phyloP scores from a whole-genome alignment of 2,888 invertebrate genomes.

The Desoria tigrina region DNA sequence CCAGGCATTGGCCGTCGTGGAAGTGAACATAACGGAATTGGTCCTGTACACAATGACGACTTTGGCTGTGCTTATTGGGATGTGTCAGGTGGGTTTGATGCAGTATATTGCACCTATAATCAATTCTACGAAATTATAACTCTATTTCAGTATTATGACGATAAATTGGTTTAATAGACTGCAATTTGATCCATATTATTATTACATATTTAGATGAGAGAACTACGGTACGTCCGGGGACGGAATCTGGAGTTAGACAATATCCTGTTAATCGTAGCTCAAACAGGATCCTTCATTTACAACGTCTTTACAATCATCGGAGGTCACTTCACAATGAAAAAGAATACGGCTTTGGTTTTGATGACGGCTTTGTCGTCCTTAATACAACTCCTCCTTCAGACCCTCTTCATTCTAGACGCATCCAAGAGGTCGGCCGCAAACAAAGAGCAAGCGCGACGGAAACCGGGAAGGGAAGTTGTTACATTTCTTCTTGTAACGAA shows the following conservation, averaged over 20 bases:
- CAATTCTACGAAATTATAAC: background rate
- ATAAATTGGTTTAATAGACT: background rate
- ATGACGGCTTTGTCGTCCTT: slow-evolving; percentile 81
- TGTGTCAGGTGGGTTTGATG: slow-evolving; percentile 71
- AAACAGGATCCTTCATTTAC: slow-evolving; percentile 91
- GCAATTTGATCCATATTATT: background rate
- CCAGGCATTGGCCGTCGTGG: slow-evolving; percentile 79
- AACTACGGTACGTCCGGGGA: slow-evolving; percentile 78
- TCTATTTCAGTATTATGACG: background rate
- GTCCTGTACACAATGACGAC: slow-evolving; percentile 83
- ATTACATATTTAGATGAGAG: slow-evolving; percentile 69
- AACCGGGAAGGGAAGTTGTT: slow-evolving; percentile 90
- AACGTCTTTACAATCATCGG: slow-evolving; percentile 92
- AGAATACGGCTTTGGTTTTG: slow-evolving; percentile 77
- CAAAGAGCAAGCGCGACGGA: slow-evolving; percentile 77
- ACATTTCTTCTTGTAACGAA: slow-evolving; percentile 88
- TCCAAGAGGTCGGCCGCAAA: slow-evolving; percentile 80
- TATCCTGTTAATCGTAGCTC: slow-evolving; percentile 87
- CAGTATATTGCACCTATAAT: background rate
- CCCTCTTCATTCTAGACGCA: slow-evolving; percentile 86
- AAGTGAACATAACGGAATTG: slow-evolving; percentile 86
- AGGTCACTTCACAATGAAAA: slow-evolving; percentile 71
- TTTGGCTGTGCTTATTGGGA: slow-evolving; percentile 80
- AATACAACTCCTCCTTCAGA: slow-evolving; percentile 84
- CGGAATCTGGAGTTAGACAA: slow-evolving; percentile 83